Percentiles rank a stretch among this genome's conserved stretches.
Conservation (phyloP, 1,140 invertebrate genomes). For the Oryctes rhinoceros region DNA sequence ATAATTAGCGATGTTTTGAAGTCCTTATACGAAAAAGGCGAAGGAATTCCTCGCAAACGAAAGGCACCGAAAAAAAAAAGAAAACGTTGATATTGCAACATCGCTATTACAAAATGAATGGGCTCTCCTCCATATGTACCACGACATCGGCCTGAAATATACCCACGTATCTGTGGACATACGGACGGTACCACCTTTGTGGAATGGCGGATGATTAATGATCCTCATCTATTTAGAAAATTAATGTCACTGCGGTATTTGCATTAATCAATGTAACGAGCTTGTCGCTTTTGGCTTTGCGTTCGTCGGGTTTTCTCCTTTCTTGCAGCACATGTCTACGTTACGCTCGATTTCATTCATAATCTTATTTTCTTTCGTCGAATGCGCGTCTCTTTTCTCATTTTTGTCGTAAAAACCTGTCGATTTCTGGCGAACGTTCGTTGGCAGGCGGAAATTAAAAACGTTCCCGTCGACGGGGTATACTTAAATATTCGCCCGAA, state of each 20-base stretch:
- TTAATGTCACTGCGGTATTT: conserved; percentile 27
- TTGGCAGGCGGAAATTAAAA: background rate
- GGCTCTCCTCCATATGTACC: background rate
- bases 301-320: background rate
- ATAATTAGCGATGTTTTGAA: background rate
- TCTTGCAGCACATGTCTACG: background rate
- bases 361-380: background rate
- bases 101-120: background rate
- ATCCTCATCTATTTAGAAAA: conserved; percentile 26
- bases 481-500: conserved; percentile 3
- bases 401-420: too few species aligned
- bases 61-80: too few species aligned
- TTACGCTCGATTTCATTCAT: conserved; percentile 4
- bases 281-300: conserved; percentile 8
- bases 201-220: conserved; percentile 10
- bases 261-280: conserved; percentile 32
- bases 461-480: background rate
- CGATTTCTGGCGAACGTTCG: too few species aligned
- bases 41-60: background rate
- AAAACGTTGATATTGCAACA: background rate
- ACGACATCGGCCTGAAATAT: background rate
- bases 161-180: background rate
- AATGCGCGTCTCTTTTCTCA: too few species aligned
- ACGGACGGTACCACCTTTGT: background rate
- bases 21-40: background rate